phyloP scores from a whole-genome alignment of 2,888 invertebrate species.

The Patella caerulea region DNA sequence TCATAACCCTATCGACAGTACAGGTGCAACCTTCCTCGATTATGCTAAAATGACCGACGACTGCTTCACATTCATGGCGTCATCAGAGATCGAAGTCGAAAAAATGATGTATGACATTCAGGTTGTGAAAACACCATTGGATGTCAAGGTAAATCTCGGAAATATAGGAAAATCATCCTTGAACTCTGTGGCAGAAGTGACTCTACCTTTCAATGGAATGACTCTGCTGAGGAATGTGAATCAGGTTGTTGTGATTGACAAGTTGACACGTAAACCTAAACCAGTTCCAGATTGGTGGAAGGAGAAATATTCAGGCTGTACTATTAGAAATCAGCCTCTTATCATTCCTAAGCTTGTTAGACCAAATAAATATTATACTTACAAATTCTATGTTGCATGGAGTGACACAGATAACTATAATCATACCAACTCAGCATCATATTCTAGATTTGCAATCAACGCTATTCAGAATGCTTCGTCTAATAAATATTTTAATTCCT shows the following conservation, averaged over 20 bases:
- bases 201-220: constrained; percentile 32
- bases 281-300: constrained; percentile 64
- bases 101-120: constrained; percentile 39
- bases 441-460: constrained; percentile 49
- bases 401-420: constrained; percentile 53
- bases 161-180: constrained; percentile 49
- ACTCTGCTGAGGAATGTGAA: constrained; percentile 44
- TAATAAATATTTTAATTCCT: neutral
- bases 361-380: constrained; percentile 41
- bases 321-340: constrained; percentile 38
- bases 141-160: constrained; percentile 43
- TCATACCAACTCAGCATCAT: constrained; percentile 55
- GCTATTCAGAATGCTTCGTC: constrained; percentile 41
- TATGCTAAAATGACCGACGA: constrained; percentile 46
- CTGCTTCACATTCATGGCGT: constrained; percentile 45
- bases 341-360: constrained; percentile 42
- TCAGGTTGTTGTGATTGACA: constrained; percentile 60
- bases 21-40: constrained; percentile 46
- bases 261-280: constrained; percentile 52
- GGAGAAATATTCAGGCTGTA: constrained; percentile 48
- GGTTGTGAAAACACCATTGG: constrained; percentile 42
- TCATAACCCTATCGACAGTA: constrained; percentile 42
- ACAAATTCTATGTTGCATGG: constrained; percentile 43
- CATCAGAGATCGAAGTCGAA: constrained; percentile 41
- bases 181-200: constrained; percentile 40